Percentiles rank a stretch among this genome's conserved stretches.
Conservation (phyloP, 2,113 vertebrate genomes). For the Pangasianodon gigas region DNA sequence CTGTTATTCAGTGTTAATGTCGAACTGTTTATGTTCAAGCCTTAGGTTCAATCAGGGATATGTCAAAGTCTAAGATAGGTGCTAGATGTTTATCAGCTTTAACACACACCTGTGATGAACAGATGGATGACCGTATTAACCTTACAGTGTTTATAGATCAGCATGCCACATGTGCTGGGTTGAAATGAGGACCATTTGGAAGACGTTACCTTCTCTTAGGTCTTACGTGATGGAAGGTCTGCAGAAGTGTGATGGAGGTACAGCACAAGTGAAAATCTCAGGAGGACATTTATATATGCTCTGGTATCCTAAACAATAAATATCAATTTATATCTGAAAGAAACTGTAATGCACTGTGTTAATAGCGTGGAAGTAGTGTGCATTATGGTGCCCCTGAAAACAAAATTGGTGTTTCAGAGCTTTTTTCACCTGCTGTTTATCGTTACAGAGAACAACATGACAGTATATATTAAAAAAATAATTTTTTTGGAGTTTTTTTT, state of each 20-base stretch:
- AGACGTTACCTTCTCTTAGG: neutral
- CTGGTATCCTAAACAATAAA: too few relatives aligned
- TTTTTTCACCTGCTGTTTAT: too few relatives aligned
- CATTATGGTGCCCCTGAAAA: too few relatives aligned
- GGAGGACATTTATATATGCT: neutral
- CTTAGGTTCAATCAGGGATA: neutral
- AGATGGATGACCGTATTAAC: neutral
- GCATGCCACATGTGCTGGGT: neutral
- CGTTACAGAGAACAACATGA: too few relatives aligned
- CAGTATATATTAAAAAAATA: too few relatives aligned
- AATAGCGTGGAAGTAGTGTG: too few relatives aligned
- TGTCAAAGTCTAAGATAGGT: neutral
- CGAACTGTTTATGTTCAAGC: neutral
- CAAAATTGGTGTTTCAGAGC: too few relatives aligned
- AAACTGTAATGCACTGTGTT: too few relatives aligned
- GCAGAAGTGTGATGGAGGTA: neutral
- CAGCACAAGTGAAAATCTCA: too few relatives aligned
- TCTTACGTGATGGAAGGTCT: neutral
- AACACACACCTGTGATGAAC: neutral
- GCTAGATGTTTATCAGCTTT: neutral
- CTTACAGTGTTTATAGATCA: neutral
- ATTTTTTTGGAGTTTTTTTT: too few relatives aligned
- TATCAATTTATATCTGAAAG: too few relatives aligned
- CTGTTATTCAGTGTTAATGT: neutral
- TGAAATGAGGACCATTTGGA: neutral